Evolutionary conservation across 2,888 invertebrate species (phyloP), one percentile per base, ranked within the genome.

Genomic region (Drosophila percnosoma): DNA sequence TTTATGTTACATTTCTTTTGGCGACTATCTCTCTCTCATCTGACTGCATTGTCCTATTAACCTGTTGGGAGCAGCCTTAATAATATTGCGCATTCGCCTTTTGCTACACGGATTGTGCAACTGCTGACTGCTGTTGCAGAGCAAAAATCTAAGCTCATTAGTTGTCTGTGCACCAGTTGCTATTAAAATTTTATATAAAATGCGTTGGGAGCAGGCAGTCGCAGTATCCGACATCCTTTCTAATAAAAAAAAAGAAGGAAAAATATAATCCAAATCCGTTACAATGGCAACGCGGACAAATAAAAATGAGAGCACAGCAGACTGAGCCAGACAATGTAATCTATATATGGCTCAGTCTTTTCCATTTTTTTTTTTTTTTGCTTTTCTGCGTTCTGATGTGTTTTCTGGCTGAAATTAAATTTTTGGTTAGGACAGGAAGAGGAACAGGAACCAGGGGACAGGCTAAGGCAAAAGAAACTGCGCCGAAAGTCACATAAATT

Each of bases 401-500:
- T n/a, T 18, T 61, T 38, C 21, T 52, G 40, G 54, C 52, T 73
- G 57, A 76, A 86, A 86, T 86, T 83, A 68, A 78, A 83, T 86
- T 85, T 77, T 84, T 68, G 40, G 62, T 24, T 27, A n/a, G 49
- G 29, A 54, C 53, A 60, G 52, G 33, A 49, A 63, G 31, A 27
- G 51, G 40, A 36, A 52, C 13, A 18, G 42, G 53, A 55, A 38
- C 27, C 55, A n/a, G 38, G 54, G 49, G 38, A 21, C 42, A 58
- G 66, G 69, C 64, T 65, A 66, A 63, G 58, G 59, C 60, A 75
- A 57, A 68, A 74, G 74, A 79, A 85, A 83, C 76, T 75, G 77
- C 72, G 80, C 75, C 68, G 72, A 85, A 85, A 87, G 81, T 82
- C 91, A 91, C 88, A 91, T 91, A 82, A 91, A 91, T 91, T 90